Conservation (phyloP, 1,140 invertebrate species). For the Danaus melanippus region DNA sequence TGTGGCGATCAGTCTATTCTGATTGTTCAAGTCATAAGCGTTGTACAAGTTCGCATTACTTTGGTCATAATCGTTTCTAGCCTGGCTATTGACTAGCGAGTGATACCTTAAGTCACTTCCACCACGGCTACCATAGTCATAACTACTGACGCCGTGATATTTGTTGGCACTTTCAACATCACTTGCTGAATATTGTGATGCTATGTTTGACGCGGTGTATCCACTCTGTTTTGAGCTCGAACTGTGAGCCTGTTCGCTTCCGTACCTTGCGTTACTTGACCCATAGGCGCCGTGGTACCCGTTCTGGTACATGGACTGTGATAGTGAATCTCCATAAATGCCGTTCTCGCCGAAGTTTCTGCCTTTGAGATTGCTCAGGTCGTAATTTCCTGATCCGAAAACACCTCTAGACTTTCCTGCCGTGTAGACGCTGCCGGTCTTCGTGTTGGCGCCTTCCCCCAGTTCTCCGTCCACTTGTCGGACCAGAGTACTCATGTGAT, state of each 20-base stretch:
- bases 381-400: slow-evolving; percentile 49
- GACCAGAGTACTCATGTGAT: slow-evolving; percentile 61
- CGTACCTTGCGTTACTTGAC: slow-evolving; percentile 12
- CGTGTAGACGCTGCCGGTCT: slow-evolving; percentile 53
- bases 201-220: slow-evolving; percentile 21
- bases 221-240: slow-evolving; percentile 4
- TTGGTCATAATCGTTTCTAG: slow-evolving; percentile 30
- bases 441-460: slow-evolving; percentile 49
- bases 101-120: slow-evolving; percentile 32
- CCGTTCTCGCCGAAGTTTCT: slow-evolving; percentile 51
- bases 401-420: slow-evolving; percentile 59
- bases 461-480: slow-evolving; percentile 57
- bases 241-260: slow-evolving; percentile 15
- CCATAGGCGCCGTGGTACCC: slow-evolving; percentile 8
- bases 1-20: slow-evolving; percentile 26
- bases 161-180: slow-evolving; percentile 30
- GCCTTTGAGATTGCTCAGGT: slow-evolving; percentile 47
- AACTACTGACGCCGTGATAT: slow-evolving; percentile 22
- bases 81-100: slow-evolving; percentile 31
- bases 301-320: slow-evolving; percentile 33
- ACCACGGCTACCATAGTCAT: slow-evolving; percentile 31
- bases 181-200: slow-evolving; percentile 24
- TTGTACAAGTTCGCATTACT: slow-evolving; percentile 24
- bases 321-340: slow-evolving; percentile 24
- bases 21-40: slow-evolving; percentile 21